phyloP scores from a whole-genome alignment of 2,113 vertebrate species.

The Sciurus niger region DNA sequence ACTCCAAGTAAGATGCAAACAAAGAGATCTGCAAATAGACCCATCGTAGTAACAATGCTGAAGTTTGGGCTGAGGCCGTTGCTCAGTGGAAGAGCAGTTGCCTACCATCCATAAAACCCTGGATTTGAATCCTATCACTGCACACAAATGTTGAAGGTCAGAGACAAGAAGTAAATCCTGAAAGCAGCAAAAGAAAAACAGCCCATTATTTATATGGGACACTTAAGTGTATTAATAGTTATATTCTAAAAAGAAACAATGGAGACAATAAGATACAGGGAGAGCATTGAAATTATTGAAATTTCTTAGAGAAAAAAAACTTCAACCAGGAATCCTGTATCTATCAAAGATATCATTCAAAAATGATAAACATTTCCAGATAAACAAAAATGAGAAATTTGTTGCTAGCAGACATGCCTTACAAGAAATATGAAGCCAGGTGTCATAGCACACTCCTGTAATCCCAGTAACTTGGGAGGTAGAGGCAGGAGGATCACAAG shows the following conservation, averaged over 20 bases:
- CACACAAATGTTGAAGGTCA: neutral
- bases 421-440: neutral
- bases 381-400: neutral
- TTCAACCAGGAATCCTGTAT: neutral
- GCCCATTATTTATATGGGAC: neutral
- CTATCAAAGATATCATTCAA: neutral
- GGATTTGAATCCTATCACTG: too few relatives aligned
- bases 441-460: too few relatives aligned
- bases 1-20: neutral
- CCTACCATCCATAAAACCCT: too few relatives aligned
- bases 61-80: too few relatives aligned
- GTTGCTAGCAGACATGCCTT: neutral
- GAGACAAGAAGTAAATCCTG: neutral
- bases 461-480: too few relatives aligned
- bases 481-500: too few relatives aligned
- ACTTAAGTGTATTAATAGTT: neutral
- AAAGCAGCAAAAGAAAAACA: neutral
- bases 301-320: neutral
- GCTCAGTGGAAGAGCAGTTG: neutral
- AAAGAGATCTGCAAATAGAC: neutral
- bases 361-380: too few relatives aligned
- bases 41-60: too few relatives aligned
- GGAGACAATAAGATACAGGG: neutral
- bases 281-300: neutral
- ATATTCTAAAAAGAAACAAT: neutral